Conservation (phyloP, 2,797 vertebrate genomes). For the Percopsis omiscomaycus region DNA sequence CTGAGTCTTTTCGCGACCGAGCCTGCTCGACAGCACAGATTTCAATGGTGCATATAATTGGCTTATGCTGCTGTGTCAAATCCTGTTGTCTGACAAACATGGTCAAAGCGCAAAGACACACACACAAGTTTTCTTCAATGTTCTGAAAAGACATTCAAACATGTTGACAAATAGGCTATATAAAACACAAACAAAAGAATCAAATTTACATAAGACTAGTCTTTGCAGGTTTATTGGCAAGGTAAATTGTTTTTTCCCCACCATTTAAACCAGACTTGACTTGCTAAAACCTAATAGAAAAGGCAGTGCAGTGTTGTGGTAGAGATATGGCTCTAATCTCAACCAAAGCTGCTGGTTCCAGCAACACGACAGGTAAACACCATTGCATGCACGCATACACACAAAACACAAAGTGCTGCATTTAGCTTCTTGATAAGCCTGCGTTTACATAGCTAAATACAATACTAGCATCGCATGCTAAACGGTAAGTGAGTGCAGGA, state of each 20-base stretch:
- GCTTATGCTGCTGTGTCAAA: conserved; percentile 32
- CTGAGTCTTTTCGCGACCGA: no score
- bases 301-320: not conserved
- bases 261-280: conserved; percentile 1
- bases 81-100: conserved; percentile 10
- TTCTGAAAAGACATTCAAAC: not conserved
- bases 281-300: no score
- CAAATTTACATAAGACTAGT: not conserved
- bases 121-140: not conserved
- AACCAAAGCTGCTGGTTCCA: not conserved
- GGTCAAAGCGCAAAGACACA: not conserved
- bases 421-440: conserved; percentile 20
- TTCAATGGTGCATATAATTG: conserved; percentile 19
- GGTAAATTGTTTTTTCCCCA: no score
- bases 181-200: not conserved
- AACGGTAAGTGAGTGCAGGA: not conserved
- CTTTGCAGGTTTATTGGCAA: not conserved
- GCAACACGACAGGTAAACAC: not conserved
- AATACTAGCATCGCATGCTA: conserved; percentile 6
- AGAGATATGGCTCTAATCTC: not conserved
- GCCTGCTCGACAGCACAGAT: not conserved
- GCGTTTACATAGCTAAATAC: conserved; percentile 20
- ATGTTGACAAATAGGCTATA: not conserved
- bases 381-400: conserved; percentile 3
- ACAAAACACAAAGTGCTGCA: conserved; percentile 14